A percentile compares a stretch with the other conserved stretches of the same genome.
Evolutionary conservation across 2,113 vertebrate species (phyloP).

Genomic region (Muntiacus reevesi): DNA sequence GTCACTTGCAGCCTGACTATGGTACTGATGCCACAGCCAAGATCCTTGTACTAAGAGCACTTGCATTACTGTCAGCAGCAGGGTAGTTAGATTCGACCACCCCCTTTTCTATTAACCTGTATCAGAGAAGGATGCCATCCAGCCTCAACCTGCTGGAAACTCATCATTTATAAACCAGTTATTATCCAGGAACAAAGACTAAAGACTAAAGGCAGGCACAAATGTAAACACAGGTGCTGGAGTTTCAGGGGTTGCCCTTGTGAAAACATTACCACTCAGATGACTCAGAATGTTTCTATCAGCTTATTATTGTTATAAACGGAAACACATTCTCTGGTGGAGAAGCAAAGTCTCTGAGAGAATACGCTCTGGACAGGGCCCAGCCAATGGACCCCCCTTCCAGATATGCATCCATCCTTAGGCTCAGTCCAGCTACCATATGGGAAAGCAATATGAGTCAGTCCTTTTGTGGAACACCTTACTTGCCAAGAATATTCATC

Average conservation of each 20-base stretch:
- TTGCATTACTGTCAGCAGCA: not conserved
- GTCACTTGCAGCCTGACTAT: not conserved
- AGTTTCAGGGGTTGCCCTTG: not conserved
- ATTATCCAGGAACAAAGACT: not conserved
- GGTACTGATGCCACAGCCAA: rapidly evolving
- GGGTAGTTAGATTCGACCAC: too few species aligned
- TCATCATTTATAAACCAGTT: not conserved
- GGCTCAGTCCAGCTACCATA: not conserved
- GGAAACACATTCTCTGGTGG: not conserved
- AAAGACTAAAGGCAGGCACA: not conserved
- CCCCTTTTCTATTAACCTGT: not conserved
- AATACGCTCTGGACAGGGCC: not conserved
- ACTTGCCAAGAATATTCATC: not conserved
- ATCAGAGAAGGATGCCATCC: not conserved
- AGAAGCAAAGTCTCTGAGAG: not conserved
- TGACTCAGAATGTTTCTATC: not conserved
- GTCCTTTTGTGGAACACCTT: not conserved
- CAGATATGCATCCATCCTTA: not conserved
- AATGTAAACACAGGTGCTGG: not conserved
- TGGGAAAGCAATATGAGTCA: not conserved
- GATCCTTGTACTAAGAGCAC: not conserved
- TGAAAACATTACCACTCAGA: not conserved
- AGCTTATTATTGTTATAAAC: not conserved
- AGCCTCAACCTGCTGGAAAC: not conserved
- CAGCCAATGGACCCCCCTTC: not conserved